These are phyloP conservation scores for Aeoliscus strigatus DNA, from an alignment of 2,797 vertebrate species.

Conservation along the genomic window DNA sequence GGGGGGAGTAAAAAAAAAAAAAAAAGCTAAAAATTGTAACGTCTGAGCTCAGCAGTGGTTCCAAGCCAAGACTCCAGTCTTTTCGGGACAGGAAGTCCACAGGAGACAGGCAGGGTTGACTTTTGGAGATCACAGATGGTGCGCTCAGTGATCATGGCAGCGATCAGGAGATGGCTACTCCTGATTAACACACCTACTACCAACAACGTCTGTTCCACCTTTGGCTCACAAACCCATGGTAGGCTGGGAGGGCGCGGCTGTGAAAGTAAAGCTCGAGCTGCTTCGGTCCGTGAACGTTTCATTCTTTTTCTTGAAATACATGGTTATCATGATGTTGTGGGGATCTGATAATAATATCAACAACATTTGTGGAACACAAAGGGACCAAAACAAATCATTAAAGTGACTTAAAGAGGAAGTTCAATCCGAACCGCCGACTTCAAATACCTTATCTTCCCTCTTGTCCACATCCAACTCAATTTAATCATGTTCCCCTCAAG, in stretches of 20 bases:
- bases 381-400: constrained; percentile 3
- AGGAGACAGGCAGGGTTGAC: constrained; percentile 25
- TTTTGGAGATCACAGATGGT: constrained; percentile 72
- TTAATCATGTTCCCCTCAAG: constrained; percentile 60
- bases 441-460: constrained; percentile 17
- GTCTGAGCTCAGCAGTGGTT: constrained; percentile 33
- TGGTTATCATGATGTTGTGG: no score
- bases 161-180: constrained; percentile 58
- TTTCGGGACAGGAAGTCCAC: constrained; percentile 14
- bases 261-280: no score
- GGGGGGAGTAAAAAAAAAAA: no score
- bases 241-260: neutral
- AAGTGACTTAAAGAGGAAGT: constrained; percentile 8
- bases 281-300: no score
- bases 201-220: constrained; percentile 62
- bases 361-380: no score
- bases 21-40: neutral
- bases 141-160: constrained; percentile 61
- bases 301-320: no score
- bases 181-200: constrained; percentile 69
- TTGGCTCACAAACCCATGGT: constrained; percentile 14
- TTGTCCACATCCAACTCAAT: constrained; percentile 62
- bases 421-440: neutral
- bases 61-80: constrained; percentile 20
- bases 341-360: no score